Evolutionary conservation across 2,888 invertebrate species (phyloP).

Genomic region (Arenicola marina): DNA sequence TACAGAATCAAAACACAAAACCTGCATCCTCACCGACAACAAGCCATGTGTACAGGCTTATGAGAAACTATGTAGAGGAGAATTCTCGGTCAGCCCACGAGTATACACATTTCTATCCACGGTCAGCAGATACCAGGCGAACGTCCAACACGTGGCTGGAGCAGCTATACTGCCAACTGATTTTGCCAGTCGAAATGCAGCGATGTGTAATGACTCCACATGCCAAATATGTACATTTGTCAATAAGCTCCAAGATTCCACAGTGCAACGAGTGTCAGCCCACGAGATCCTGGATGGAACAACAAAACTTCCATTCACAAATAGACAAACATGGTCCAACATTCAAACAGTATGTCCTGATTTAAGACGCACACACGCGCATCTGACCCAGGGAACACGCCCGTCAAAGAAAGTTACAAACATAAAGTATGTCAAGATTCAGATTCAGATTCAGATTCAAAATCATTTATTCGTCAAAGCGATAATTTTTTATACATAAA

Average conservation of each 20-base stretch:
- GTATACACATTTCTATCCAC: constrained; percentile 5
- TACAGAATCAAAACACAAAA: constrained; percentile 6
- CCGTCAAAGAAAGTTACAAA: not conserved
- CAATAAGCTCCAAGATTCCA: not conserved
- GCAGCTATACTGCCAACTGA: constrained; percentile 2
- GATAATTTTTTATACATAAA: too few relatives aligned
- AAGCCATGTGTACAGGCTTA: constrained; percentile 10
- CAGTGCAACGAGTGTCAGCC: not conserved
- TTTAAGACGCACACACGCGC: not conserved
- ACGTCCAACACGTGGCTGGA: not conserved
- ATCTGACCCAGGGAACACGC: not conserved
- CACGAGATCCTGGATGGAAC: not conserved
- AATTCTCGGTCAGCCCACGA: constrained; percentile 8
- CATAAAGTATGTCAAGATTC: too few relatives aligned
- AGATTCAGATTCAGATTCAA: too few relatives aligned
- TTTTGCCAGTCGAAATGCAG: not conserved
- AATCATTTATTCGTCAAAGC: too few relatives aligned
- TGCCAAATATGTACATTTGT: not conserved
- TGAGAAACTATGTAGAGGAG: constrained; percentile 7
- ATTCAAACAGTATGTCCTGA: not conserved
- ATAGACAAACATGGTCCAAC: not conserved
- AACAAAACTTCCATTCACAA: not conserved
- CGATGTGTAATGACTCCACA: not conserved
- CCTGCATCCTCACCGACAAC: constrained; percentile 10
- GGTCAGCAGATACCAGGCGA: not conserved